phyloP scores from a whole-genome alignment of 2,113 vertebrate species.

The Amblyornis subalaris region DNA sequence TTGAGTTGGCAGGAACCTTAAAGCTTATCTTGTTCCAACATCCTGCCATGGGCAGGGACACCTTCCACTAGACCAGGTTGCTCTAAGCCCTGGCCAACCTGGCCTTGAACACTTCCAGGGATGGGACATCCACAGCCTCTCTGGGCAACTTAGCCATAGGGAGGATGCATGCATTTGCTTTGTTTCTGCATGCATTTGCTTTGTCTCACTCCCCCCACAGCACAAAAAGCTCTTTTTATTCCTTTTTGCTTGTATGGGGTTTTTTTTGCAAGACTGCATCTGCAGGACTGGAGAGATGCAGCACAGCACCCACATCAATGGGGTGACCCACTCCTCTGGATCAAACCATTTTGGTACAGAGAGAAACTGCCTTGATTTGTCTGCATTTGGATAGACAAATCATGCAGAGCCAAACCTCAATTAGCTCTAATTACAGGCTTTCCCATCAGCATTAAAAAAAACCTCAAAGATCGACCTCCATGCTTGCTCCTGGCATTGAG shows the following conservation, averaged over 20 bases:
- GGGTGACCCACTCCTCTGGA: accelerated
- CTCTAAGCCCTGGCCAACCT: background rate
- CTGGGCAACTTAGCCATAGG: accelerated
- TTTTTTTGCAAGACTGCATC: background rate
- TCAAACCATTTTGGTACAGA: background rate
- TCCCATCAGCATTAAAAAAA: background rate
- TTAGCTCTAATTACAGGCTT: conserved; percentile 1
- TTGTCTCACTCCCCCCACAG: background rate
- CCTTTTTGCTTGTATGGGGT: background rate
- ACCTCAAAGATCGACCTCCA: background rate
- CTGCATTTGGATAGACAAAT: background rate
- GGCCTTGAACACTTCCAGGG: background rate
- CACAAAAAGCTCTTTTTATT: background rate
- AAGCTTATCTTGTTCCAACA: background rate
- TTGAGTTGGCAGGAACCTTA: background rate
- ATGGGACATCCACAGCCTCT: background rate
- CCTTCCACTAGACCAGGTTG: background rate
- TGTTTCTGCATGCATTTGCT: too few species aligned
- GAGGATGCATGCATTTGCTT: background rate
- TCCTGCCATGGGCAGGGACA: background rate
- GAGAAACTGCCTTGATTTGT: background rate
- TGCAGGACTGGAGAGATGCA: background rate
- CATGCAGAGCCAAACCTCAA: background rate
- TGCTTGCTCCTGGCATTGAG: background rate
- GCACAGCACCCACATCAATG: accelerated